Evolutionary conservation across 2,113 vertebrate genomes (phyloP).

Genomic region (Pseudopipra pipra): DNA sequence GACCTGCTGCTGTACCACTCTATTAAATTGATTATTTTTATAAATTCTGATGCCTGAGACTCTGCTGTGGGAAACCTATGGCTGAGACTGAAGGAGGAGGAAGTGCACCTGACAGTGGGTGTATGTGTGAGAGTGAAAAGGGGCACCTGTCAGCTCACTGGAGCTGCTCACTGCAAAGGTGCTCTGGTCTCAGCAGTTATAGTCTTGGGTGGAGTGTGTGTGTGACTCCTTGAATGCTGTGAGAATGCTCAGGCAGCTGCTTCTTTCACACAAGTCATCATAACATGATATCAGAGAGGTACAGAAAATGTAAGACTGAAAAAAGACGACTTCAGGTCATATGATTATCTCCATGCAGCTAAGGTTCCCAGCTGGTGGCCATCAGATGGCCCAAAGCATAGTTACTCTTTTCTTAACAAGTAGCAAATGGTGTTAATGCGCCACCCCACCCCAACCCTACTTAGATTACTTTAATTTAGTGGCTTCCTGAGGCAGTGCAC

Average conservation of each 20-base stretch:
- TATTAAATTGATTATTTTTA: neutral
- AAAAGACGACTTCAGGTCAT: neutral
- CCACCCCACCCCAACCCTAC: neutral
- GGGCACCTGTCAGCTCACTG: neutral
- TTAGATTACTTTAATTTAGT: neutral
- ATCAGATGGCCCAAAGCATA: neutral
- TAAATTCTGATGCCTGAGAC: neutral
- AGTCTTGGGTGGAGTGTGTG: neutral
- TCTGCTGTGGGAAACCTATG: neutral
- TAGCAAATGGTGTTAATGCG: neutral
- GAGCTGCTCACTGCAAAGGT: neutral
- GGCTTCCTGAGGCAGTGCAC: neutral
- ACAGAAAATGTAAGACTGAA: neutral
- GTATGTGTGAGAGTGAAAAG: neutral
- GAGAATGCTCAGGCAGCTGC: rapidly evolving
- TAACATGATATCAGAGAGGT: neutral
- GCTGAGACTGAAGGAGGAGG: neutral
- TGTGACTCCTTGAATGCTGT: neutral
- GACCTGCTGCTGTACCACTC: neutral
- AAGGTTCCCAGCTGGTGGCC: neutral
- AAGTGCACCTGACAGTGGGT: neutral
- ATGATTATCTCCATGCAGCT: neutral
- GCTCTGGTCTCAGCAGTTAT: neutral
- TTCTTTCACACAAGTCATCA: neutral
- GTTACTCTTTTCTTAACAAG: neutral